Conservation (phyloP, 2,888 invertebrate species). For the Campoplex nolae region DNA sequence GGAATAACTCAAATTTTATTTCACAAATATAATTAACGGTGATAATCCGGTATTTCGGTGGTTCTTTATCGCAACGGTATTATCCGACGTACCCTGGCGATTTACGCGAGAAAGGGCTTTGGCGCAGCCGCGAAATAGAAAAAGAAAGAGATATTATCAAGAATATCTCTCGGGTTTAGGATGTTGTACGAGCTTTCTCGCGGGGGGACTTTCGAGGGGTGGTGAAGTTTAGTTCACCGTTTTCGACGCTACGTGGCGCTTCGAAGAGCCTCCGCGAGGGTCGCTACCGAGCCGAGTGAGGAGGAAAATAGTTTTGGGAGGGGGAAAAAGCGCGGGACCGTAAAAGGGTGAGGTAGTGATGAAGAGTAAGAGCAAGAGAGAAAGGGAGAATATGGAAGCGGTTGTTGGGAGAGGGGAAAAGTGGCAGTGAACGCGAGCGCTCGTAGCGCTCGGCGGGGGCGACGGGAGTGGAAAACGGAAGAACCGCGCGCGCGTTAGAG, state of each 20-base stretch:
- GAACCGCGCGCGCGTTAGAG: constrained; percentile 68
- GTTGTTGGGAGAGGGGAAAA: neutral
- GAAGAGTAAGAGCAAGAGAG: constrained; percentile 9
- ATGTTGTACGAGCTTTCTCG: constrained; percentile 38
- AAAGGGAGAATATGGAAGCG: neutral
- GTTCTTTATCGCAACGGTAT: neutral
- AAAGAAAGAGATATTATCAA: constrained; percentile 26
- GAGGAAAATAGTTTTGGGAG: constrained; percentile 2
- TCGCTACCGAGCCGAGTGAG: constrained; percentile 30
- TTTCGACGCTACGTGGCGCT: constrained; percentile 37
- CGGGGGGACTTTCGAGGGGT: constrained; percentile 6
- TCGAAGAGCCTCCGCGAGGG: constrained; percentile 18
- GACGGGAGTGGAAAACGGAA: constrained; percentile 41
- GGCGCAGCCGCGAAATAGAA: constrained; percentile 53
- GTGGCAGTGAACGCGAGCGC: constrained; percentile 22
- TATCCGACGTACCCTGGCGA: constrained; percentile 36
- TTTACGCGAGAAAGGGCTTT: constrained; percentile 37
- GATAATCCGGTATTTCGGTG: neutral
- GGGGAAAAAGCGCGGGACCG: constrained; percentile 3
- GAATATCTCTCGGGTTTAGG: constrained; percentile 24
- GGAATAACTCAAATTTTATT: neutral
- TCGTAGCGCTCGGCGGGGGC: constrained; percentile 25
- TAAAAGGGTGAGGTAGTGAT: neutral
- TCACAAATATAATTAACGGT: neutral
- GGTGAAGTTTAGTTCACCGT: neutral